Evolutionary conservation across 2,888 invertebrate genomes (phyloP).

Genomic region (Merodon equestris): DNA sequence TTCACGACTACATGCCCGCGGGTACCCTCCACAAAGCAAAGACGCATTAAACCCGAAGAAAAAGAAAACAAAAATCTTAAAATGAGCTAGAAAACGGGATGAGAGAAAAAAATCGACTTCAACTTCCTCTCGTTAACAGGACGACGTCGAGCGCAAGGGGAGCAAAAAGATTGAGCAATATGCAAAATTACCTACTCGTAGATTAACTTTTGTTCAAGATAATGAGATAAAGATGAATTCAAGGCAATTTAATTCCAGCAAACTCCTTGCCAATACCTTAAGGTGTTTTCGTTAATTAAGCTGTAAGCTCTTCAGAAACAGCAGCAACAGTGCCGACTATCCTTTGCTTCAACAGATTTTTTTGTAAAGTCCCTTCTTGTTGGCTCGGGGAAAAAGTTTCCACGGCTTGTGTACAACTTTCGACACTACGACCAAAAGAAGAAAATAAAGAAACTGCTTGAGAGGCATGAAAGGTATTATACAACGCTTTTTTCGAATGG

Average conservation of each 20-base stretch:
- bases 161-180: conserved; percentile 44
- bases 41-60: background rate
- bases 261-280: conserved; percentile 57
- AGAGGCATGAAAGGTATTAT: too few species aligned
- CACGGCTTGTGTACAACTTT: background rate
- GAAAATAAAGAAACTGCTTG: too few species aligned
- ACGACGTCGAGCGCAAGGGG: conserved; percentile 1
- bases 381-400: background rate
- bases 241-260: conserved; percentile 66
- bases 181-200: conserved; percentile 55
- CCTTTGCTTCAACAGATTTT: too few species aligned
- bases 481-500: too few species aligned
- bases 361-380: too few species aligned
- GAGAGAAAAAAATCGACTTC: conserved; percentile 1
- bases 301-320: conserved; percentile 36
- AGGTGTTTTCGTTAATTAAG: conserved; percentile 68
- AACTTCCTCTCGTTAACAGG: too few species aligned
- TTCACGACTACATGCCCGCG: conserved; percentile 6
- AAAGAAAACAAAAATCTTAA: background rate
- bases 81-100: conserved; percentile 6
- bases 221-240: conserved; percentile 68
- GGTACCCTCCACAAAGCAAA: conserved; percentile 2
- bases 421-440: too few species aligned
- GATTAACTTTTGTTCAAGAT: conserved; percentile 67
- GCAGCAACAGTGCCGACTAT: background rate